phyloP scores from a whole-genome alignment of 2,113 vertebrate species.

The Dipodomys stephensi region DNA sequence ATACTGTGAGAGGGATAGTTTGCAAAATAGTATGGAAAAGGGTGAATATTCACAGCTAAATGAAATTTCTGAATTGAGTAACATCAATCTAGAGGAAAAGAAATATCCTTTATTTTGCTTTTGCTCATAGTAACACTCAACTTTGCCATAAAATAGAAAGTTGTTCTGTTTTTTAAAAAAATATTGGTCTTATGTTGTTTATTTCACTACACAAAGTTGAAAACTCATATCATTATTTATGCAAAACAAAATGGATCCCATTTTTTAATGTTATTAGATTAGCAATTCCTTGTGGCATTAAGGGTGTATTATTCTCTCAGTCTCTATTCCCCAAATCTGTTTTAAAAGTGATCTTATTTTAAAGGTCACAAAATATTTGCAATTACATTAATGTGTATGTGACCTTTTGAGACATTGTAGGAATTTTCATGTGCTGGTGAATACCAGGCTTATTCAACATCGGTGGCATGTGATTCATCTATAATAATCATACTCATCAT shows the following conservation, averaged over 20 bases:
- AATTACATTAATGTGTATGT: background rate
- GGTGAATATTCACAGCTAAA: background rate
- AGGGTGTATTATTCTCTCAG: background rate
- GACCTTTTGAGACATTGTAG: background rate
- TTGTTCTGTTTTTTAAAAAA: background rate
- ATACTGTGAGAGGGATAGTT: background rate
- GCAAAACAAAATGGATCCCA: background rate
- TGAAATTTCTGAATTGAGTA: background rate
- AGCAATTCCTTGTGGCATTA: background rate
- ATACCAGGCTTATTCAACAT: background rate
- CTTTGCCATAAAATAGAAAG: background rate
- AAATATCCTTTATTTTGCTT: background rate
- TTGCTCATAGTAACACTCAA: background rate
- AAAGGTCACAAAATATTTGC: background rate
- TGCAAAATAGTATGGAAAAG: background rate
- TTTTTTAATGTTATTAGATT: background rate
- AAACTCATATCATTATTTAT: background rate
- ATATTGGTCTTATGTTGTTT: background rate
- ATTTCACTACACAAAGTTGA: background rate
- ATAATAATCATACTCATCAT: background rate
- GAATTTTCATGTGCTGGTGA: background rate
- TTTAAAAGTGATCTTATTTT: background rate
- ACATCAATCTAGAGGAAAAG: background rate
- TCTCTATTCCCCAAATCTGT: background rate
- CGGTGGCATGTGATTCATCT: background rate